These are phyloP conservation scores for Sminthurides bifidus DNA, from an alignment of 1,140 invertebrate genomes.

Conservation along the genomic window DNA sequence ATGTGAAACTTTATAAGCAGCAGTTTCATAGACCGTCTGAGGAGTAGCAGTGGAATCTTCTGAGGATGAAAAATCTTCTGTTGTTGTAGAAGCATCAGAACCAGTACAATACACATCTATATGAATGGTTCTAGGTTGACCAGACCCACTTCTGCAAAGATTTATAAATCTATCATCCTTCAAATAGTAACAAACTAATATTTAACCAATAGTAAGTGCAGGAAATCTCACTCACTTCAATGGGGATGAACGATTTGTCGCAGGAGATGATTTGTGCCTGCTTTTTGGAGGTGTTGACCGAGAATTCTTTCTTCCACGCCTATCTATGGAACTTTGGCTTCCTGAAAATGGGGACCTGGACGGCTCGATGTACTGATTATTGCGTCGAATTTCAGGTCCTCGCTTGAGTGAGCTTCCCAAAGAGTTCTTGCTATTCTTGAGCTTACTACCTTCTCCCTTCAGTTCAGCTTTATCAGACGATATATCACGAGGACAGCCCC, in stretches of 20 bases:
- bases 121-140: constrained; percentile 53
- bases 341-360: too few species aligned
- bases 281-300: not conserved
- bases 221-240: too few species aligned
- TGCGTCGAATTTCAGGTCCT: too few species aligned
- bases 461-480: too few species aligned
- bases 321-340: too few species aligned
- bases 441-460: too few species aligned
- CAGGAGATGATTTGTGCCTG: not conserved
- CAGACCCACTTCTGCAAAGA: not conserved
- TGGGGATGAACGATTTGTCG: not conserved
- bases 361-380: too few species aligned
- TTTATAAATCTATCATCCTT: not conserved
- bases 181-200: constrained; percentile 2
- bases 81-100: constrained; percentile 43
- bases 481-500: too few species aligned
- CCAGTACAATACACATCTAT: constrained; percentile 66
- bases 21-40: constrained; percentile 52
- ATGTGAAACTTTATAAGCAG: constrained; percentile 48
- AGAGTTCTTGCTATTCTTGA: too few species aligned
- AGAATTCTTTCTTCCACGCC: too few species aligned
- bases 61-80: constrained; percentile 34
- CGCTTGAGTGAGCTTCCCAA: too few species aligned
- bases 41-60: constrained; percentile 38
- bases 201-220: not conserved